phyloP scores from a whole-genome alignment of 1,140 invertebrate genomes.

The Ceratoteleas bidentatus region DNA sequence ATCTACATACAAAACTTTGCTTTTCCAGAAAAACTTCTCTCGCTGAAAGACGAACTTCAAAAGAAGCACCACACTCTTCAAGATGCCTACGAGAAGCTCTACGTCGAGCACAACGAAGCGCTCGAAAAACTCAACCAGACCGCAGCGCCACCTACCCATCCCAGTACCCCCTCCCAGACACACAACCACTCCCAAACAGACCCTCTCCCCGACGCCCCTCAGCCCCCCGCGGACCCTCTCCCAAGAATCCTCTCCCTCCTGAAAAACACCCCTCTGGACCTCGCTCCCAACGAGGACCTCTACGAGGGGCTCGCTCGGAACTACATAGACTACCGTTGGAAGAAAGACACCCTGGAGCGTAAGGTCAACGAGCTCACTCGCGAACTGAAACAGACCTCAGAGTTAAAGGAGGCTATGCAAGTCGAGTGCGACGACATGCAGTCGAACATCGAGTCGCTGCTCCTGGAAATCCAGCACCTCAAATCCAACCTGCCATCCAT shows the following conservation, averaged over 20 bases:
- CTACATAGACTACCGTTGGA: constrained; percentile 75
- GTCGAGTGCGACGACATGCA: constrained; percentile 77
- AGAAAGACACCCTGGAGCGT: constrained; percentile 77
- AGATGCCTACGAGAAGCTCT: constrained; percentile 76
- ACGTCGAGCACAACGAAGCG: constrained; percentile 75
- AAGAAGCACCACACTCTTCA: constrained; percentile 81
- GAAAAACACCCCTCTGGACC: constrained; percentile 68
- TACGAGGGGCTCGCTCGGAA: constrained; percentile 73
- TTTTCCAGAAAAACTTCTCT: constrained; percentile 82
- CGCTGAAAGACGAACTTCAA: constrained; percentile 84
- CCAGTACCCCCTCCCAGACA: not conserved
- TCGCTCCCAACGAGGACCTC: constrained; percentile 64
- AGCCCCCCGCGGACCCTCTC: constrained; percentile 34
- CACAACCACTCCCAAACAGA: constrained; percentile 62
- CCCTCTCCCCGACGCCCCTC: not conserved
- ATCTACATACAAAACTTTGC: not conserved
- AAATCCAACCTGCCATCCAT: constrained; percentile 77
- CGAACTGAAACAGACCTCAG: constrained; percentile 72
- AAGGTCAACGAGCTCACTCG: constrained; percentile 73
- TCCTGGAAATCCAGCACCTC: constrained; percentile 72
- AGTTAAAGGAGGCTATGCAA: constrained; percentile 74
- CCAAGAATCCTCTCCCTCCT: constrained; percentile 73
- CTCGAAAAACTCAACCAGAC: constrained; percentile 64
- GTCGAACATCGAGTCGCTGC: constrained; percentile 73
- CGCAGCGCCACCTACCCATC: constrained; percentile 1